Base-by-base conservation (phyloP, 2,797 vertebrate genomes). In the Calcarius lapponicus region DNA sequence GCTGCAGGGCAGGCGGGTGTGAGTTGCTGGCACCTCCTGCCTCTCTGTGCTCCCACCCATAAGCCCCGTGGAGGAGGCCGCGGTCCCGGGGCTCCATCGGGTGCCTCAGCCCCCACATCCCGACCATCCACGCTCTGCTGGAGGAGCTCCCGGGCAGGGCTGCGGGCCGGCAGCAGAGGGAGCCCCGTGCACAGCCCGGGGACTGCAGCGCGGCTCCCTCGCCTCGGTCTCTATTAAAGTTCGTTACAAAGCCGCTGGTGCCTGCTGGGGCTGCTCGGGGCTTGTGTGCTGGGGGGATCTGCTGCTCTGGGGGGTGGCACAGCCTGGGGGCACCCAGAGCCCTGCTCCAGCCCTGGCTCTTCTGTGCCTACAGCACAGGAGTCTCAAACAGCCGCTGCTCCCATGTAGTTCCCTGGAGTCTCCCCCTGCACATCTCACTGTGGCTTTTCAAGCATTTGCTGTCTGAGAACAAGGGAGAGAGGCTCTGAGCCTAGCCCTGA, bases 71-170 rank as follows among this genome's bases (percentile, higher is more conserved):
- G 36, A 62, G 56, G 19, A 51, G 28, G 10, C 36, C 21, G 21
- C 0, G 0, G 17, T 69, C 38, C 54, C 0, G 0, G 20, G 21
- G 24, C 32, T 19, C 34, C 4, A 0, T 15, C 1, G 1, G 19
- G n/a, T 60, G 21, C 19, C 3, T n/a, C 25, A 13, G 0, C 29
- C 50, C 50, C 9, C 47, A 6, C 9, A 7, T 74, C 17, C 36
- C 2, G 11, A 3, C 5, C 2, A 0, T 21, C 45, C 71, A 70
- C 43, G 50, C 28, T 86, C n/a, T 28, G 51, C 70, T 69, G 2
- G 1, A 11, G 19, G 34, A 36, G 60, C 18, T 69, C 9, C 0
- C 0, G 50, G 72, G 54, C 50, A 34, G 50, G 53, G 60, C 85
- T 70, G 7, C 4, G 2, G 79, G 79, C 64, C 0, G 26, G 89